Conservation (phyloP, 37 sponge, comb jelly and placozoan genomes). For the Theonella swinhoei region DNA sequence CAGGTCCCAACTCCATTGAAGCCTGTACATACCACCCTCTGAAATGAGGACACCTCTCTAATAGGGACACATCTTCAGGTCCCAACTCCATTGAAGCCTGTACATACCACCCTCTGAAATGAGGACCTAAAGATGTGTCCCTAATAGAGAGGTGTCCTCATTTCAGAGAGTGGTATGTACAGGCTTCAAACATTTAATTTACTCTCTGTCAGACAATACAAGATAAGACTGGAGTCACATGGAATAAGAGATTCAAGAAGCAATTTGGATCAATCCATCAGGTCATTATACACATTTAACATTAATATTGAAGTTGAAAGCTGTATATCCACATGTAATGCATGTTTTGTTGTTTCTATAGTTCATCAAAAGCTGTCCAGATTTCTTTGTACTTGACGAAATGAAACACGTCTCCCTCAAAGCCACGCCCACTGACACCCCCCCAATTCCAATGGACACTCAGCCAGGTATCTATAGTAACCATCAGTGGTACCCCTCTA, state of each 20-base stretch:
- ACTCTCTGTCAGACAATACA: constrained; percentile 73
- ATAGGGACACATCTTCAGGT: too few relatives aligned
- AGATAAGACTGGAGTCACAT: constrained; percentile 84
- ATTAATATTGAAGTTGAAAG: not conserved
- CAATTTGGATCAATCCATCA: constrained; percentile 74
- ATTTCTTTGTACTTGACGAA: constrained; percentile 55
- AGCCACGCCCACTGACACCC: not conserved
- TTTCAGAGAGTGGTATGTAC: too few relatives aligned
- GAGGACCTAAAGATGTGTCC: too few relatives aligned
- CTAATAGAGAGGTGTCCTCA: too few relatives aligned
- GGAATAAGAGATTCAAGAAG: constrained; percentile 90
- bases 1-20: too few relatives aligned
- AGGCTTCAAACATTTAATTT: too few relatives aligned
- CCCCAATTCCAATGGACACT: not conserved
- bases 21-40: too few relatives aligned
- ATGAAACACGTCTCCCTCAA: constrained; percentile 33
- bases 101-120: too few relatives aligned
- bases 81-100: too few relatives aligned
- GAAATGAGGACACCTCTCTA: too few relatives aligned
- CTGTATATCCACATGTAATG: not conserved
- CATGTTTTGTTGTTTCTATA: constrained; percentile 1
- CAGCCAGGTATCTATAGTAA: too few relatives aligned
- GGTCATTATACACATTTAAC: constrained; percentile 29
- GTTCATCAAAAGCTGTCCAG: constrained; percentile 46
- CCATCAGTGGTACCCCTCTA: too few relatives aligned